Evolutionary conservation across 2,888 invertebrate species (phyloP), one percentile per base, ranked within the genome.

Genomic region (Carpatolechia fugitivella): DNA sequence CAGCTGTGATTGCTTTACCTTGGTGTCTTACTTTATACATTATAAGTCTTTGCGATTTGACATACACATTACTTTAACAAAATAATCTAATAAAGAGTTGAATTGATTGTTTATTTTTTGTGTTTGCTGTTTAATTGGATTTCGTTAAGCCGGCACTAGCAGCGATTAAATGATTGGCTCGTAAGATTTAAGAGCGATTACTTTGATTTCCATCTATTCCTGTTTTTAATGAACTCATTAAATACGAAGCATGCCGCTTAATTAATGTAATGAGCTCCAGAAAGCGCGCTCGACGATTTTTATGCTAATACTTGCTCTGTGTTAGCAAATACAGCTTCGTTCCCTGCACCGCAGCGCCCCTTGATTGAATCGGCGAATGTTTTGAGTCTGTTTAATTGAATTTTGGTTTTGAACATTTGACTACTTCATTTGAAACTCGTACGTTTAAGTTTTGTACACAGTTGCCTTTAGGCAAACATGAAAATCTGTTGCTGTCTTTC

Each of bases 201-300:
- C 38, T 50, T 36, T 46, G 20, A 46, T 53, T 53, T 46, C 14
- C 24, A 14, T 36, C 33, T 13, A 44, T 58, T 54, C 54, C 58
- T 61, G 58, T 53, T 57, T 61, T 61, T 68, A 66, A 63, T 56
- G 61, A 63, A 59, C 54, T 60, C 56, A 57, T 60, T 61, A 58
- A n/a, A 55, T 57, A 56, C 56, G 52, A 61, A 69, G 65, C 60
- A 64, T 58, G 65, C 64, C 62, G 64, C 62, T 64, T 75, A 74
- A 79, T 78, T 75, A 70, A 64, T 64, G 65, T 69, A 73, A 74
- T 73, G 70, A 73, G 66, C 62, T 64, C 59, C 56, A 58, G 56
- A 61, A 63, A 67, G 64, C 14, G 24, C 29, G 20, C 31, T 52
- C 6, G 29, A 53, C 35, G 29, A 33, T 55, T 41, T 57, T 52